Percentiles rank a stretch among this genome's conserved stretches.
Conservation (phyloP, 2,888 invertebrate genomes). For the Lasioglossum malachurum region DNA sequence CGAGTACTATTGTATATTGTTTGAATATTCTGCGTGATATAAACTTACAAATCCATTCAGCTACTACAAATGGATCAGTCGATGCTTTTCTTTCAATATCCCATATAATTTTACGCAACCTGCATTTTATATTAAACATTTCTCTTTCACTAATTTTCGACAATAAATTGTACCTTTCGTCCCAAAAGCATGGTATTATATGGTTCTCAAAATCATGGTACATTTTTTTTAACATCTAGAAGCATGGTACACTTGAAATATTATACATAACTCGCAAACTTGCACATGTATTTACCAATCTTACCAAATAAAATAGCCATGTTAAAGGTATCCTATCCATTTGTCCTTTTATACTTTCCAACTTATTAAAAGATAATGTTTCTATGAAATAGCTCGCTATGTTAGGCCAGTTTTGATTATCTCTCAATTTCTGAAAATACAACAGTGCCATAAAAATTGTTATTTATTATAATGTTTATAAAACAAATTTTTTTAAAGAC, state of each 20-base stretch:
- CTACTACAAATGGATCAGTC: slow-evolving; percentile 75
- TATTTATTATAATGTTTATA: background rate
- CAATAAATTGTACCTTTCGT: slow-evolving; percentile 85
- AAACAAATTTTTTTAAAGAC: slow-evolving; percentile 55
- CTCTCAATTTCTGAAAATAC: slow-evolving; percentile 86
- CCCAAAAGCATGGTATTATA: slow-evolving; percentile 86
- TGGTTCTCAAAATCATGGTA: slow-evolving; percentile 78
- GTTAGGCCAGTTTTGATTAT: slow-evolving; percentile 83
- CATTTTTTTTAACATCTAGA: slow-evolving; percentile 85
- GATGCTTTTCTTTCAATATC: slow-evolving; percentile 60
- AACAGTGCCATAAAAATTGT: background rate
- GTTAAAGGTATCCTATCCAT: slow-evolving; percentile 53
- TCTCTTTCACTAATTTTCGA: slow-evolving; percentile 30
- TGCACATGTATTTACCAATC: background rate
- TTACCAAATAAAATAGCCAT: slow-evolving; percentile 70
- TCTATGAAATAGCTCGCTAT: slow-evolving; percentile 88
- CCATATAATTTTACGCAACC: slow-evolving; percentile 62
- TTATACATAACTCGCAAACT: background rate
- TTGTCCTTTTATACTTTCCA: slow-evolving; percentile 6
- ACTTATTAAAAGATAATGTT: slow-evolving; percentile 85
- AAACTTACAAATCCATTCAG: slow-evolving; percentile 79
- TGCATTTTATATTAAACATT: slow-evolving; percentile 49
- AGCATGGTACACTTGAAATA: slow-evolving; percentile 71
- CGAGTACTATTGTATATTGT: background rate
- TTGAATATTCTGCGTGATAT: background rate